Evolutionary conservation across 2,797 vertebrate species (phyloP), one percentile per base, ranked within the genome.

Genomic region (Diglossa cyanea): DNA sequence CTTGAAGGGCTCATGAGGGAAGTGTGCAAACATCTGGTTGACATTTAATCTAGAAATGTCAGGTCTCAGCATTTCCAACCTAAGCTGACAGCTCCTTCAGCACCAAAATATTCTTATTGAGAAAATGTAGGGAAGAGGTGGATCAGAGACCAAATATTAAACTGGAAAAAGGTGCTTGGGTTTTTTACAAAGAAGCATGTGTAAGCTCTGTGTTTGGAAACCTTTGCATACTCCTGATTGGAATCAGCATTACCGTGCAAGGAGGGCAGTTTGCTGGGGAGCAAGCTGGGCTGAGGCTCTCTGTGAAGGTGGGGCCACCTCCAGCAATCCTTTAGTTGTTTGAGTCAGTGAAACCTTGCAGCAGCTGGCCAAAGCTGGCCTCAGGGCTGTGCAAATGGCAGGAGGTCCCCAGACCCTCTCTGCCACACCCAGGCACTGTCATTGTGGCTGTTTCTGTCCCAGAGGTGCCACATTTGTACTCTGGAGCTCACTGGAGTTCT

Each of bases 41-140:
- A 97, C 75, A 97, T 94, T 96, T 97, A 86, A 96, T 91, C 79
- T 94, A 94, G 93, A 96, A 95, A 91, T 82, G 74, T 88, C 86
- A 95, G 75, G 65, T 86, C 74, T 96, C 68, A 89, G 86, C 91
- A 94, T 72, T 97, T 96, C 90, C 95, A 95, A 71, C 35, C 57
- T 72, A 78, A 70, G 39, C 54, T 97, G 91, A 94, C 92, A 93
- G 63, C 47, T 92, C 76, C 90, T 95, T 90, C 82, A 94, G 54
- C 89, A 96, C 91, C 58, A 90, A 79, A 90, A 93, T 2, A 15
- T 39, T 40, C 63, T 93, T 94, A 66, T 18, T 92, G 88, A 90
- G 94, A 94, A 95, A 96, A 94, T 92, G 31, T 3, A 93, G 68
- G 63, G 44, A 90, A 80, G 68, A 91, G 79, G 85, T 75, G 85